phyloP scores from a whole-genome alignment of 2,888 invertebrate genomes.

The Tortricodes alternella region DNA sequence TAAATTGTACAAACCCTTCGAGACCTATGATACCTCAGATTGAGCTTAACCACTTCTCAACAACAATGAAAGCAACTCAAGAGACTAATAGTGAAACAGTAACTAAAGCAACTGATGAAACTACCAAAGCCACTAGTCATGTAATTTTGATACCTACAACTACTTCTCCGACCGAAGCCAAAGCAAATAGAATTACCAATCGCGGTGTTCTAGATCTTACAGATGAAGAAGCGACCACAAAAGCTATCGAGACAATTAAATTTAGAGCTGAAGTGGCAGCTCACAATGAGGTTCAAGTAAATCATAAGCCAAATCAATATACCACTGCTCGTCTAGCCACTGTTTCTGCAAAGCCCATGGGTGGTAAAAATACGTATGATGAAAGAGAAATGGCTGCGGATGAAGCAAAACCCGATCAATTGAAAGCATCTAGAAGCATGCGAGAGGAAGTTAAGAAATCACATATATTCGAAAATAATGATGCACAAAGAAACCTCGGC shows the following conservation, averaged over 20 bases:
- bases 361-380: slow-evolving; percentile 46
- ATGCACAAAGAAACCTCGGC: slow-evolving; percentile 43
- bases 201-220: slow-evolving; percentile 42
- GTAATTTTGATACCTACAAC: slow-evolving; percentile 11
- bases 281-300: slow-evolving; percentile 36
- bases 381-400: slow-evolving; percentile 70
- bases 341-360: slow-evolving; percentile 67
- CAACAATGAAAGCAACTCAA: slow-evolving; percentile 24
- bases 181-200: slow-evolving; percentile 31
- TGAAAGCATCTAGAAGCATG: slow-evolving; percentile 60
- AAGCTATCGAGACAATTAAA: slow-evolving; percentile 29
- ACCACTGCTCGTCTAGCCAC: slow-evolving; percentile 70
- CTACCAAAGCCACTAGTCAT: slow-evolving; percentile 29
- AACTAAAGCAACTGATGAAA: slow-evolving; percentile 26
- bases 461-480: slow-evolving; percentile 38
- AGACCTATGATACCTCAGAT: not conserved
- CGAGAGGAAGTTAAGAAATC: slow-evolving; percentile 46
- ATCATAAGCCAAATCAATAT: slow-evolving; percentile 42
- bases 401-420: slow-evolving; percentile 67
- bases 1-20: slow-evolving; percentile 52
- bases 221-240: slow-evolving; percentile 33
- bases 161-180: not conserved
- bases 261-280: slow-evolving; percentile 28
- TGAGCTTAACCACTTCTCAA: slow-evolving; percentile 7
- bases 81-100: slow-evolving; percentile 20